Evolutionary conservation across 2,797 vertebrate genomes (phyloP).

Genomic region (Sebastes iracundus): DNA sequence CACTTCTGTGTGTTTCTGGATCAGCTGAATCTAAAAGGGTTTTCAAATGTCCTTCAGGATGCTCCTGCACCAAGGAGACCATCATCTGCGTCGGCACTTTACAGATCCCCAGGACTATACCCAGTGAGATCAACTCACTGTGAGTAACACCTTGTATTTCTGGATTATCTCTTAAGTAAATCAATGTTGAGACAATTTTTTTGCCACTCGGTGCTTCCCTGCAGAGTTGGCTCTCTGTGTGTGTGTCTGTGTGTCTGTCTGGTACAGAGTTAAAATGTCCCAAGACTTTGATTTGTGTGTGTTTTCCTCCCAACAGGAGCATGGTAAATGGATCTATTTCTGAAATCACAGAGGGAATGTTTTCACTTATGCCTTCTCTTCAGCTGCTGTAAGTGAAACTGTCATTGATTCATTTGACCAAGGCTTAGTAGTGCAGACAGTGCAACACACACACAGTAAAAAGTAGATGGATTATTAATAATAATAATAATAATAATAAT

Average conservation of each 20-base stretch:
- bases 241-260: background rate
- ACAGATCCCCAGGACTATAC: conserved; percentile 87
- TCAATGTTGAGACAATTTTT: background rate
- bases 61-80: conserved; percentile 94
- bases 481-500: background rate
- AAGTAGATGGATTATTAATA: background rate
- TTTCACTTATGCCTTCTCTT: conserved; percentile 94
- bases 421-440: background rate
- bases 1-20: conserved; percentile 73
- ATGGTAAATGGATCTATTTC: conserved; percentile 94
- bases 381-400: conserved; percentile 91
- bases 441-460: background rate
- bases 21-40: conserved; percentile 76
- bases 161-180: background rate
- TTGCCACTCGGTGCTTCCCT: background rate
- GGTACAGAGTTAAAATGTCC: conserved; percentile 11
- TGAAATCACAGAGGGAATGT: conserved; percentile 95
- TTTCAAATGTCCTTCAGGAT: conserved; percentile 90
- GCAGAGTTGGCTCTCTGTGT: conserved; percentile 4
- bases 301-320: conserved; percentile 83
- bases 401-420: background rate
- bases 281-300: conserved; percentile 34
- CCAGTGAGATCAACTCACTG: conserved; percentile 92
- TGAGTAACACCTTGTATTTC: conserved; percentile 77
- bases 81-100: conserved; percentile 93